Base-by-base conservation (phyloP, 2,113 vertebrate species). In the Xiphophorus maculatus region DNA sequence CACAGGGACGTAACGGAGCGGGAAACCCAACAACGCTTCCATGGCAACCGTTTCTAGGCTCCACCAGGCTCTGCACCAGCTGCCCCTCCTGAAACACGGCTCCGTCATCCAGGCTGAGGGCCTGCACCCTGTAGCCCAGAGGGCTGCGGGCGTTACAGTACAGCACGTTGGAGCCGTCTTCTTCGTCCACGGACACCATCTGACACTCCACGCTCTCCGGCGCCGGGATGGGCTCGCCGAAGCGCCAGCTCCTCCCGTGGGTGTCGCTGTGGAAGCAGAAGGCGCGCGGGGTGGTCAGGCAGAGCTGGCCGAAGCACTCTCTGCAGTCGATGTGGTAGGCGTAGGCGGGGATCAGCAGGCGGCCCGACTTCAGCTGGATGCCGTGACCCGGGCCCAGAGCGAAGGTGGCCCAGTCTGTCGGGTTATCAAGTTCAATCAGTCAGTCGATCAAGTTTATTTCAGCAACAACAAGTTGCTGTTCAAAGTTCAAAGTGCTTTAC, bases 221-320 rank as follows among this genome's bases (percentile, higher is more conserved):
- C 19, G 95, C 95, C 0, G 96, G 95, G 40, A 99, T 93, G 0
- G 95, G 91, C 82, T 95, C 93, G 0, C 97, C 97, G 0, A 94
- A 95, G 27, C 72, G 91, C 97, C 98, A 99, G 33, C 80, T 92
- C 1, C 1, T 93, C 33, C 97, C 97, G 0, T 97, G 97, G 63
- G 96, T 96, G 5, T 99, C 97, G 0, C 98, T 99, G 87, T 96
- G 95, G 84, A 99, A 97, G 78, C 95, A 92, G 15, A 99, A 98
- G 72, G 96, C 93, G 37, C 94, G 96, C 0, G 97, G 94, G 1
- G 95, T 95, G 66, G 96, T 97, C 89, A 93, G 94, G 88, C 97
- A 98, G 79, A 96, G 86, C 86, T 92, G 94, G 11, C 97, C 96
- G 0, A 97, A 98, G 84, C 97, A 98, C 80, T 96, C 90, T 30